A percentile compares a stretch with the other conserved stretches of the same genome.
Evolutionary conservation across 2,888 invertebrate species (phyloP).

Genomic region (Listrodromus nycthemerus): DNA sequence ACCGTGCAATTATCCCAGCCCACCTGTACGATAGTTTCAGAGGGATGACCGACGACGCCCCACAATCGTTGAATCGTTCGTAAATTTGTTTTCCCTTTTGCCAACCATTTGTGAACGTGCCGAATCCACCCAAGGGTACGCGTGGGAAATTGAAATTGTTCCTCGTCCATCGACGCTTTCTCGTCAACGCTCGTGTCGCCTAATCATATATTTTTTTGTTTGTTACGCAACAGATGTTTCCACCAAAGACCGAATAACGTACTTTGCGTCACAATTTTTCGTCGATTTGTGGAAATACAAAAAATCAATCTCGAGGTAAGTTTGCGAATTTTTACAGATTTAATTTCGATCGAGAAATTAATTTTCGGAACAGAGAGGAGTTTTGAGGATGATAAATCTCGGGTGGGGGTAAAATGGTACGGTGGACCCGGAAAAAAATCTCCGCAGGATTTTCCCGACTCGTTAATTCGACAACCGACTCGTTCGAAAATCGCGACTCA

Average conservation of each 20-base stretch:
- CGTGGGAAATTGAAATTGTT: conserved; percentile 72
- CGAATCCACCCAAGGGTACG: conserved; percentile 35
- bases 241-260: neutral
- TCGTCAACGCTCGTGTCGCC: neutral
- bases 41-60: conserved; percentile 54
- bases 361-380: no score
- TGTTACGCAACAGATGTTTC: neutral
- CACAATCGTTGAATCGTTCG: conserved; percentile 53
- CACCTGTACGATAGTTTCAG: conserved; percentile 72
- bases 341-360: no score
- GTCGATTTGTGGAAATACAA: neutral
- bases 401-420: no score
- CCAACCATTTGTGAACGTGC: conserved; percentile 12
- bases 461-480: no score
- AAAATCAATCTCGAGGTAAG: neutral
- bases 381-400: no score
- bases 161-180: conserved; percentile 50
- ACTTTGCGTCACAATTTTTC: neutral
- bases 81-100: conserved; percentile 51
- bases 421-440: no score
- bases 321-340: no score
- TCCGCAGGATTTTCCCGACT: no score
- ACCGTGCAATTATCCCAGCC: conserved; percentile 66
- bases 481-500: no score
- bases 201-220: neutral